Base-by-base conservation (phyloP, 2,888 invertebrate genomes). In the Lamellibrachia satsuma region DNA sequence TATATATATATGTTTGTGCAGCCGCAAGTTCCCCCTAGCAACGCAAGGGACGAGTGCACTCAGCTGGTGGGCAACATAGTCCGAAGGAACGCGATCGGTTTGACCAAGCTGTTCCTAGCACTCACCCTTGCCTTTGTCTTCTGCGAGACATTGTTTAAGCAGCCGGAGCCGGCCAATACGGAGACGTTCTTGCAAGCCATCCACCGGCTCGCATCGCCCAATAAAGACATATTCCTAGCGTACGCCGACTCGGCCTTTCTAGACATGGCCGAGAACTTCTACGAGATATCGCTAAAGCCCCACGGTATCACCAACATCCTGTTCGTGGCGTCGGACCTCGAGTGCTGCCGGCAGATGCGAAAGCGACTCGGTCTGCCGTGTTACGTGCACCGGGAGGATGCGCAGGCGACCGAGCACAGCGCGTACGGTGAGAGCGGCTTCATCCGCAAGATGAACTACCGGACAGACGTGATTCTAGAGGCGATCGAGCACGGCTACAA, bases 191-290 rank as follows among this genome's bases (percentile, higher is more conserved):
- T 75, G 75, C 75, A 75, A 1, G 75, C 75, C 75, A n/a, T 75
- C 22, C 75, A 22, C 75, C 75, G 75, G 6, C 75, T 75, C 52
- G 57, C 90, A 90, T 90, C 57, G 92, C 57, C 92, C 11, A 90
- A 91, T 7, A 91, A 92, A 22, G 55, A 92, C 90, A 93, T 93
- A 39, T 52, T 93, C 4, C 92, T 93, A 39, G 92, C 93, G 9
- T 52, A 93, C 60, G 92, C 92, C 27, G 93, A 93, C 92, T 90
- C 92, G 15, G 94, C 93, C n/a, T 93, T 93, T 55, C 92, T 90
- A 4, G 93, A 93, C 52, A 93, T 93, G 93, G 93, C 93, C 39
- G n/a, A 93, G 52, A 93, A 93, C 52, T 90, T 93, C 7, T 93
- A 93, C 91, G 57, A 92, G 90, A 91, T 90, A 4, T 93, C 92